phyloP scores from a whole-genome alignment of 30 jellyfish, hydroid and myxozoan genomes.

The Mastigias papua region DNA sequence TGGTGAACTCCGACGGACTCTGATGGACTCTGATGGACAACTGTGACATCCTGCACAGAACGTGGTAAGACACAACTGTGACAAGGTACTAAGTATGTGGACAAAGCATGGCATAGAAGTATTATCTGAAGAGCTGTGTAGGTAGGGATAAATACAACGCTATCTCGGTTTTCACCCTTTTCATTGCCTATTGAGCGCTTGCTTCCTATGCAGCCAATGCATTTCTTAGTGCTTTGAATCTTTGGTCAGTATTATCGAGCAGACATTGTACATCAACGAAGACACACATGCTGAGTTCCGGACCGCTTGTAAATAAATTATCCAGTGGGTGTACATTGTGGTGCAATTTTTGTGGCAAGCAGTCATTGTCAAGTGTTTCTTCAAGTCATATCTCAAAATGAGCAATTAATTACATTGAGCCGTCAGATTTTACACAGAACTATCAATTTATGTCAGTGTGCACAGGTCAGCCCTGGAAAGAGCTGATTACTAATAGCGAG shows the following conservation, averaged over 20 bases:
- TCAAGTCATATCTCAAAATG: neutral
- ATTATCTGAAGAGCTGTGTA: neutral
- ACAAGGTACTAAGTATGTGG: neutral
- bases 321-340: constrained; percentile 34
- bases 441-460: no score
- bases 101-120: neutral
- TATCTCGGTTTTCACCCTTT: constrained; percentile 41
- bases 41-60: no score
- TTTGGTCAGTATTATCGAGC: constrained; percentile 19
- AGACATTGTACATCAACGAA: neutral
- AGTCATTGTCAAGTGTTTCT: neutral
- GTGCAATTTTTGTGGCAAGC: neutral
- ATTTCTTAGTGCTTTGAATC: constrained; percentile 2
- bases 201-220: neutral
- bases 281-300: constrained; percentile 64
- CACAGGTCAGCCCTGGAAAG: no score
- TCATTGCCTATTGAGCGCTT: neutral
- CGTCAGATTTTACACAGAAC: no score
- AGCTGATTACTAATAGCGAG: no score
- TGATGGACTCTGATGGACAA: no score
- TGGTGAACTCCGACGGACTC: no score
- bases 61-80: neutral
- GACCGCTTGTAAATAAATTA: constrained; percentile 4
- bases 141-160: neutral
- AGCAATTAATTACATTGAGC: neutral